Conservation (phyloP, 2,888 invertebrate genomes). For the Hymenopus coronatus region DNA sequence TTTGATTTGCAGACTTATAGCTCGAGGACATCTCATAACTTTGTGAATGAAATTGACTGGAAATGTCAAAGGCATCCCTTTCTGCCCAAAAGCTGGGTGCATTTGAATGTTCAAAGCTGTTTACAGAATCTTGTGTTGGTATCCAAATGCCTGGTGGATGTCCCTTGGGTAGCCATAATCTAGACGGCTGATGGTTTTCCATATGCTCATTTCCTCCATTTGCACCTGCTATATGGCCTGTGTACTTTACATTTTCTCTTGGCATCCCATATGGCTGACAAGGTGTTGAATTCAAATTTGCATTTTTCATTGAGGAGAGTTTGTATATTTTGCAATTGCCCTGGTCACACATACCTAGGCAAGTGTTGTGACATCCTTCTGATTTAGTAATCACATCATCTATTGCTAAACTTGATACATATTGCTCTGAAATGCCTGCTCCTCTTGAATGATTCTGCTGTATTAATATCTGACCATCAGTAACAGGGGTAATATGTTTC, state of each 20-base stretch:
- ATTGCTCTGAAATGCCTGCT: neutral
- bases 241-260: constrained; percentile 27
- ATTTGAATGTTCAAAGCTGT: constrained; percentile 3
- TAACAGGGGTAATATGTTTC: neutral
- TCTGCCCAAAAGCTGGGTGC: constrained; percentile 3
- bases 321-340: constrained; percentile 8
- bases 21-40: neutral
- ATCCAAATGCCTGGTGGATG: constrained; percentile 19
- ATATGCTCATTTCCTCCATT: neutral
- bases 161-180: constrained; percentile 19
- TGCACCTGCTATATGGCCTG: constrained; percentile 8
- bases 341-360: constrained; percentile 6
- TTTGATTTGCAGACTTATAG: neutral
- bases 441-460: neutral
- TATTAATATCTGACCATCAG: neutral
- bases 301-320: neutral
- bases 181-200: neutral
- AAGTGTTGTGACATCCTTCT: constrained; percentile 5
- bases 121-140: neutral
- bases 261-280: constrained; percentile 3
- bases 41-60: neutral
- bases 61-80: neutral
- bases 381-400: neutral
- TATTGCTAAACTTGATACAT: neutral
- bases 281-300: constrained; percentile 2